A percentile compares a stretch with the other conserved stretches of the same genome.
phyloP scores from a whole-genome alignment of 2,113 vertebrate species.

The Smithornis capensis region DNA sequence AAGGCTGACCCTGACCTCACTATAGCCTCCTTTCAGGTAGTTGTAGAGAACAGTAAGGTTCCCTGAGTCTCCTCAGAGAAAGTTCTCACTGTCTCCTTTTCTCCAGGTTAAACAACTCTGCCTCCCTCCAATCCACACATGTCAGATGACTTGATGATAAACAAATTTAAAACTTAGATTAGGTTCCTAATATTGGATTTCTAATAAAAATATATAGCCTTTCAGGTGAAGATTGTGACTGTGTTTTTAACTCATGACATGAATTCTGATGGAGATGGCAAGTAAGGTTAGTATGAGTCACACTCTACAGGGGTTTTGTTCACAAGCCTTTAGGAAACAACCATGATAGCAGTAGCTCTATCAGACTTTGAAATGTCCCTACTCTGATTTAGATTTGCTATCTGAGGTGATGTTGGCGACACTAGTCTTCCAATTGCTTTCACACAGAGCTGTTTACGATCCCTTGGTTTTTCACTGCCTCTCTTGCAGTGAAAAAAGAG shows the following conservation, averaged over 20 bases:
- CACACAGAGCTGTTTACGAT: background rate
- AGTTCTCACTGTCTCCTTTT: background rate
- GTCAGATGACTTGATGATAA: background rate
- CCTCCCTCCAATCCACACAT: background rate
- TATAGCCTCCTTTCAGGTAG: background rate
- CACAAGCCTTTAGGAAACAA: constrained; percentile 6
- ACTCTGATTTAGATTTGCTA: background rate
- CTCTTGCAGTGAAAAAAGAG: background rate
- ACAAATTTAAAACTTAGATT: background rate
- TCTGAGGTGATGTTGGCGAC: background rate
- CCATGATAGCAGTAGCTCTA: background rate
- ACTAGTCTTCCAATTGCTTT: background rate
- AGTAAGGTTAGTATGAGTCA: background rate
- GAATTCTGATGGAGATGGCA: background rate
- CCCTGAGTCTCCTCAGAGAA: too few relatives aligned
- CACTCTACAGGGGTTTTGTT: background rate
- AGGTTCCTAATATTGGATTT: background rate
- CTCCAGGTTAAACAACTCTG: background rate
- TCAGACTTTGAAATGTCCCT: background rate
- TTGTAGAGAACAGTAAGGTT: background rate
- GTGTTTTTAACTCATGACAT: background rate
- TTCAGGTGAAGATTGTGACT: background rate
- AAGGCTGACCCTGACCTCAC: background rate
- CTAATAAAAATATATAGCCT: background rate
- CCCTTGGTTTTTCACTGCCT: background rate